Base-by-base conservation (phyloP, 2,797 vertebrate species). In the Takifugu rubripes region DNA sequence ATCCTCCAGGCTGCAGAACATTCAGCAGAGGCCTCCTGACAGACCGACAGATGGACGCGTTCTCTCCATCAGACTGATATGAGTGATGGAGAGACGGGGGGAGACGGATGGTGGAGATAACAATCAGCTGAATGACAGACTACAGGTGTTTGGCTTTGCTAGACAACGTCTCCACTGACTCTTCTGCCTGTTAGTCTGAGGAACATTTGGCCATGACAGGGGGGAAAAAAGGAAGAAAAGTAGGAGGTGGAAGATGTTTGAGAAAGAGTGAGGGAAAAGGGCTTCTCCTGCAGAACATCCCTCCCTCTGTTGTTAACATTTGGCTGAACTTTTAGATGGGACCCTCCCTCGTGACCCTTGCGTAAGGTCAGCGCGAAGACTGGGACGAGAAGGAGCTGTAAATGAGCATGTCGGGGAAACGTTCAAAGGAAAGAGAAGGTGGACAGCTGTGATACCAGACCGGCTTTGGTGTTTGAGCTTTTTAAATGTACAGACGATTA, bases 321-420 rank as follows among this genome's bases (percentile, higher is more conserved):
- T 98, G 95, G 95, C 96, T 98, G 96, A 97, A 98, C 96, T 96
- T 97, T 96, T 90, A 86, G 90, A 93, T 91, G 91, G 89, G 92
- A 94, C 92, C 93, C 94, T 96, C 94, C 93, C 93, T 93, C 88
- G 91, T 95, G 95, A 94, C 92, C 92, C 85, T 91, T 87, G 89
- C 90, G 70, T 64, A 60, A 70, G 73, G 92, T 91, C 92, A 80
- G 74, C 61, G 62, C 62, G 31, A 47, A 27, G 50, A 59, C 85
- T 87, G 87, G 91, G 91, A 56, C 87, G 87, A 89, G 90, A 79
- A 84, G 84, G 88, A 87, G 90, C 87, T 90, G 84, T 83, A 60
- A 64, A 88, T 78, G 84, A 81, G 54, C 43, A 40, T 59, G 36
- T 75, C 85, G 44, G 25, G 31, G 46, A 56, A 67, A 49, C 43